Evolutionary conservation across 2,113 vertebrate genomes (phyloP).

Genomic region (Podiceps cristatus): DNA sequence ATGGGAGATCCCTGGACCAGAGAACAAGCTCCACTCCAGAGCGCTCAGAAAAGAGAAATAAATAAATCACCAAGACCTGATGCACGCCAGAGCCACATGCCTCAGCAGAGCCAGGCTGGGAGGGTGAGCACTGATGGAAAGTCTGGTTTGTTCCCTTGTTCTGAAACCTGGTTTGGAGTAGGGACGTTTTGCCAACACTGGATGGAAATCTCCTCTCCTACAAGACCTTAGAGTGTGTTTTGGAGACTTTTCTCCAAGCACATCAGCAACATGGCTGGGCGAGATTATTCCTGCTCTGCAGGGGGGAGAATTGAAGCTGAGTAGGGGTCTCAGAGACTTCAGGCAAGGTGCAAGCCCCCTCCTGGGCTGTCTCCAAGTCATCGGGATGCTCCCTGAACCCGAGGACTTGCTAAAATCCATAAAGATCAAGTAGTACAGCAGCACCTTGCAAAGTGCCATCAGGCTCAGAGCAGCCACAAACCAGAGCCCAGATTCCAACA

Average conservation of each 20-base stretch:
- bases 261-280: accelerated
- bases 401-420: neutral
- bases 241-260: neutral
- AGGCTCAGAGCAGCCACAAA: neutral
- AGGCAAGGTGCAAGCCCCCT: neutral
- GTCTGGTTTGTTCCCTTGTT: neutral
- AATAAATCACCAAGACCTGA: neutral
- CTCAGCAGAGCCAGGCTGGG: neutral
- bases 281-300: neutral
- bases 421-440: neutral
- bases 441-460: neutral
- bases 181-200: neutral
- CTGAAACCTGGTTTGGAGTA: neutral
- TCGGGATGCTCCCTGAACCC: neutral
- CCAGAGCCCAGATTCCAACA: neutral
- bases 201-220: neutral
- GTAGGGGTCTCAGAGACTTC: accelerated
- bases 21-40: neutral
- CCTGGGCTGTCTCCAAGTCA: neutral
- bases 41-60: neutral
- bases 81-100: neutral
- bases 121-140: neutral
- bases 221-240: neutral
- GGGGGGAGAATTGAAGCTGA: neutral
- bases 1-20: neutral